Base-by-base conservation (phyloP, 1,140 invertebrate genomes). In the Rhyacophila brunnea region DNA sequence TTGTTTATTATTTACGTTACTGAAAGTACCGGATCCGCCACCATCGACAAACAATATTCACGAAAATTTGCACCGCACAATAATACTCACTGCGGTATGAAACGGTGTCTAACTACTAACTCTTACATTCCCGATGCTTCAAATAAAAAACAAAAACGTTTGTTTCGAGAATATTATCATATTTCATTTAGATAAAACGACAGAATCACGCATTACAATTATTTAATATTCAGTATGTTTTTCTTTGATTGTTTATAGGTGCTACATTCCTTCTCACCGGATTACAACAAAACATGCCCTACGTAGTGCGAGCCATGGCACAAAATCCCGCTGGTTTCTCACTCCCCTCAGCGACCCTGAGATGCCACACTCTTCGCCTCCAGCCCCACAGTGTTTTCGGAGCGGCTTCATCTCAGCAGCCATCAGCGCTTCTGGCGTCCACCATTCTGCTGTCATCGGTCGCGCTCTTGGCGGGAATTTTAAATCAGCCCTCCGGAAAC, bases 261-360 rank as follows among this genome's bases (percentile, higher is more conserved):
- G 71, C 70, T 20, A 73, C 70, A 40, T 74, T 71, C 53, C 60
- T 74, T 9, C 58, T 77, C 7, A 73, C 67, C 2, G 68, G 69
- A 20, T 60, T 79, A 4, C 66, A 70, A 19, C 69, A 70, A 7
- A 69, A 74, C 48, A 77, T 75, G 1, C 54, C 47, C 2, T 79
- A 79, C 48, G 58, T 70, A 15, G 68, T 78, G 42, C 64, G 74
- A 23, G 77, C 72, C 1, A 73, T 75, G 17, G 71, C 75, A 0
- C 64, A 65, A 9, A 78, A 77, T 57, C 58, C 69, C 34, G 77
- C 77, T 11, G 77, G 77, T 0, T 65, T 71, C 17, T 65, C 64
- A 0, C 28, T 36, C 2, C 60, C 59, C 28, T 52, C 60, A 1
- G 7, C 38, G 18, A 40, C 55, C 2, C 14, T 46, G 13, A 15